Evolutionary conservation across 2,797 vertebrate genomes (phyloP), one percentile per base, ranked within the genome.

Genomic region (Anomalospiza imberbis): DNA sequence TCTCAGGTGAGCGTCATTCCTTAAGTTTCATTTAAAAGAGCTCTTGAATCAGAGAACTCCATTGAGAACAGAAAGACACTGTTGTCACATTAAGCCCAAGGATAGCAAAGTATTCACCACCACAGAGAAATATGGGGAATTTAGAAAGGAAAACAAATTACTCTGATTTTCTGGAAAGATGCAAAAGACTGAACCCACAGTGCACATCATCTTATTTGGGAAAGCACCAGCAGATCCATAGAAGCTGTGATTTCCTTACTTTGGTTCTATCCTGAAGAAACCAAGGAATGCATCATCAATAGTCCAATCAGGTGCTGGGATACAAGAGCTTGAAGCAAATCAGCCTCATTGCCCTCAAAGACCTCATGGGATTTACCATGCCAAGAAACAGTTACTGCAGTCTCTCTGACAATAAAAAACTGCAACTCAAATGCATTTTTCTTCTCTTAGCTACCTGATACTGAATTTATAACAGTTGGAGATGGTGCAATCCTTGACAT

Each of bases 161-260:
- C 72, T 66, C 44, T 51, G 53, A 93, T 87, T 62, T 68, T 74
- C 32, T 36, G 38, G 65, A 54, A 94, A 68, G 66, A 93, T 44
- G 68, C 26, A 90, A 53, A 60, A 32, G 48, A 68, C 70, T 60
- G 28, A 36, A 81, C 25, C 25, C n/a, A 22, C 3, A 75, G 8
- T 5, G n/a, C n/a, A 28, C 17, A 58, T 9, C 12, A 57, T 9
- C 28, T 58, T 70, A 42, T 7, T 22, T 44, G n/a, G 50, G 83
- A 72, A 92, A 91, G 36, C 22, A 54, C 22, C 31, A 82, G 17
- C 11, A 50, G 40, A 90, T 36, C 85, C 72, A 81, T 12, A 89
- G 67, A 94, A 87, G 78, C 53, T 9, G 38, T 18, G 34, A 34
- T 34, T 34, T 34, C 85, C 74, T 92, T 36, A 34, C 55, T 71